Evolutionary conservation across 2,113 vertebrate species (phyloP), one percentile per base, ranked within the genome.

Genomic region (Amphiprion ocellaris): DNA sequence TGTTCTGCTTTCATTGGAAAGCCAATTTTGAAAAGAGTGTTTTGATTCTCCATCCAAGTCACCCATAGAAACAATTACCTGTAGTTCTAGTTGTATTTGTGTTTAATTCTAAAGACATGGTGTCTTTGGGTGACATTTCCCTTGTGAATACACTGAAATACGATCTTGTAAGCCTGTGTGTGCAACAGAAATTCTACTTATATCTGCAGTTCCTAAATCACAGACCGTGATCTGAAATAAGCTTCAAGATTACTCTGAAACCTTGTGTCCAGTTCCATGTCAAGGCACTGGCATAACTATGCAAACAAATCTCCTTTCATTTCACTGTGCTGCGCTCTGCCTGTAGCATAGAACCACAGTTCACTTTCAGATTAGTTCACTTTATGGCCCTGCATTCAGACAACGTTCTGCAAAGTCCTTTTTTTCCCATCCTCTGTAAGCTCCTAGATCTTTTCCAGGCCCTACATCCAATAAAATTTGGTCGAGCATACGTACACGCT

Each of bases 401-500:
- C 73, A 49, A 19, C 26, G 61, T 74, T 82, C 71, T 74, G 58
- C 15, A 59, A 80, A 69, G 49, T 82, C 26, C 21, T 24, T 67
- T 74, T 15, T 15, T 4, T 12, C 12, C 9, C 54, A 65, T 64
- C 69, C 56, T 69, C 50, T 26, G 16, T 81, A 83, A 82, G 47
- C 78, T 78, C 73, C 63, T 11, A 77, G 79, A 91, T 91, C 74
- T 79, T 74, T 89, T 91, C 78, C 80, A 88, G 87, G 64, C 56
- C 66, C 73, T 72, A 64, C 83, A 88, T 85, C 82, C 77, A 88
- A 86, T 90, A 88, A 88, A 87, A 87, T 91, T 88, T 81, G 91
- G 84, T 91, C 0, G 23, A 92, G 94, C 92, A 93, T 95, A 94
- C 53, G 58, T 77, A 72, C 69, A 68, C 4, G 44, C 75, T 78